Evolutionary conservation across 2,888 invertebrate genomes (phyloP).

Genomic region (Watsonalla cultraria): DNA sequence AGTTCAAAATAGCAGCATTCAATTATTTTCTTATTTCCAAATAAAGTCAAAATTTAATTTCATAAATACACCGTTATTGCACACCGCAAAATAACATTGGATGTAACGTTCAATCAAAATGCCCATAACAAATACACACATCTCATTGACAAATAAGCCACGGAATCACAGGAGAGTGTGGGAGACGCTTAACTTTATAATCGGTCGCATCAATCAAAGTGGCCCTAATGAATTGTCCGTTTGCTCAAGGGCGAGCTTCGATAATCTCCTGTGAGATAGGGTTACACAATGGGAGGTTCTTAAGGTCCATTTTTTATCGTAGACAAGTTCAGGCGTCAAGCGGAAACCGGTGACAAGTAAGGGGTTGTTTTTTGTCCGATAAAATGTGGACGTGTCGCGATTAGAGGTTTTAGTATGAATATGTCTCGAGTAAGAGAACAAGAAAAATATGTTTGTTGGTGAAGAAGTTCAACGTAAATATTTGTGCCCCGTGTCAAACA

Average conservation of each 20-base stretch:
- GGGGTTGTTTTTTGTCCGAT: slow-evolving; percentile 18
- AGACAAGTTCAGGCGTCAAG: slow-evolving; percentile 15
- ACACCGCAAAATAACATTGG: no score
- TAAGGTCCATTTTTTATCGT: slow-evolving; percentile 31
- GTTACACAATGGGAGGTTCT: slow-evolving; percentile 46
- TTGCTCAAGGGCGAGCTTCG: slow-evolving; percentile 57
- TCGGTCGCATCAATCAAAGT: slow-evolving; percentile 57
- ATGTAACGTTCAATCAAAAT: slow-evolving; percentile 5
- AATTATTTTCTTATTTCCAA: no score
- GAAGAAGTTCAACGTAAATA: no score
- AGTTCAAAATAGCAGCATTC: no score
- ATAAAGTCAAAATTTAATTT: no score
- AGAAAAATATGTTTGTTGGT: no score
- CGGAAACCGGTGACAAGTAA: slow-evolving; percentile 19
- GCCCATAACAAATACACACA: slow-evolving; percentile 19
- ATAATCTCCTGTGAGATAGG: slow-evolving; percentile 48
- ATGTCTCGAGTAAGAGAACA: neutral
- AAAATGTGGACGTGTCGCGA: slow-evolving; percentile 7
- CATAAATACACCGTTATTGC: no score
- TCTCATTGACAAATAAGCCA: slow-evolving; percentile 26
- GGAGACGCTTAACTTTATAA: slow-evolving; percentile 43
- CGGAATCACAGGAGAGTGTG: slow-evolving; percentile 16
- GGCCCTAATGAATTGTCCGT: slow-evolving; percentile 58
- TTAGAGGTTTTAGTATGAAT: neutral
- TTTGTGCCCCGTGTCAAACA: no score